phyloP scores from a whole-genome alignment of 2,888 invertebrate genomes.

The Elmis aenea region DNA sequence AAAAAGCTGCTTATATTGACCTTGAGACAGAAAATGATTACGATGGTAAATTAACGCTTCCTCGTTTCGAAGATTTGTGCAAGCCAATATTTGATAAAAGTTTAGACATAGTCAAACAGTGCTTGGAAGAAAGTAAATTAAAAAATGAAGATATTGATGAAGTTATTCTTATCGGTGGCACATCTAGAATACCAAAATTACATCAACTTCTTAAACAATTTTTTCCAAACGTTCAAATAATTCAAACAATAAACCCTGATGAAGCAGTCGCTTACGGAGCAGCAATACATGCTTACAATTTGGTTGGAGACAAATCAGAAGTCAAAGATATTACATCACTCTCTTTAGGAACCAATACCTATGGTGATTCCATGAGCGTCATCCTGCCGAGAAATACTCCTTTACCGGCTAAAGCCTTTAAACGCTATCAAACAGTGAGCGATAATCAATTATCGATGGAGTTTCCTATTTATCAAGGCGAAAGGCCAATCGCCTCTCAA shows the following conservation, averaged over 20 bases:
- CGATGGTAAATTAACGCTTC: slow-evolving; percentile 15
- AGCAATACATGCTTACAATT: no score
- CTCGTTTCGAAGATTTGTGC: slow-evolving; percentile 31
- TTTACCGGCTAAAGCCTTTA: slow-evolving; percentile 14
- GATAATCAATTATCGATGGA: slow-evolving; percentile 18
- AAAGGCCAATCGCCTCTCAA: slow-evolving; percentile 13
- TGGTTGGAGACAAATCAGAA: slow-evolving; percentile 15
- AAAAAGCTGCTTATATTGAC: slow-evolving; percentile 8
- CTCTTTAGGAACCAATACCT: slow-evolving; percentile 25
- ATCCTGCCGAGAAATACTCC: slow-evolving; percentile 25
- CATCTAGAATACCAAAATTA: slow-evolving; percentile 91
- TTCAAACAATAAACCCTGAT: slow-evolving; percentile 90
- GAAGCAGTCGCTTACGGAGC: slow-evolving; percentile 92
- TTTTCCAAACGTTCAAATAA: slow-evolving; percentile 79
- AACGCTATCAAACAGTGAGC: slow-evolving; percentile 9
- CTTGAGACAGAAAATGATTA: slow-evolving; percentile 3
- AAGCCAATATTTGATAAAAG: slow-evolving; percentile 60
- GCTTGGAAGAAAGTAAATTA: slow-evolving; percentile 85
- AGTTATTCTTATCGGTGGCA: slow-evolving; percentile 85
- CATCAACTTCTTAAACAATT: slow-evolving; percentile 87
- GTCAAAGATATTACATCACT: slow-evolving; percentile 29
- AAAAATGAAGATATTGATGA: slow-evolving; percentile 80
- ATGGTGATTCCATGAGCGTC: slow-evolving; percentile 20
- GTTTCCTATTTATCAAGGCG: slow-evolving; percentile 21
- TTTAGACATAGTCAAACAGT: slow-evolving; percentile 67